These are phyloP conservation scores for Hydrolagus colliei DNA, from an alignment of 2,797 vertebrate species.

Conservation along the genomic window DNA sequence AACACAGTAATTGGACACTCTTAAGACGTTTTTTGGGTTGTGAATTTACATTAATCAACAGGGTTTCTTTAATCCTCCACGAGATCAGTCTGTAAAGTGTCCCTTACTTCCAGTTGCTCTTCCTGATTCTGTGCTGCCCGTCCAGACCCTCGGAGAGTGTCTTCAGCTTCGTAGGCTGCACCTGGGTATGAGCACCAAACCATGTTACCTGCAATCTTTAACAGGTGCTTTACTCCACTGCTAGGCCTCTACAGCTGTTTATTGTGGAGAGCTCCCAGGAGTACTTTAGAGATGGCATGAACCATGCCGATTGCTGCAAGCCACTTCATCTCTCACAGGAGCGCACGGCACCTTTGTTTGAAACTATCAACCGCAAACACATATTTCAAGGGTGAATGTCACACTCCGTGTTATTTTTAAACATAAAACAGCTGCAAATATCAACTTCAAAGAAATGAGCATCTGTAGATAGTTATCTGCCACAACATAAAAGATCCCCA, in stretches of 20 bases:
- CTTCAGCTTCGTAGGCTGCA: constrained; percentile 91
- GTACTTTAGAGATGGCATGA: background rate
- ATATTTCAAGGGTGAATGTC: background rate
- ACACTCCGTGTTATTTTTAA: background rate
- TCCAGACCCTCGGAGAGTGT: constrained; percentile 94
- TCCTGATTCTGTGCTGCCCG: constrained; percentile 80
- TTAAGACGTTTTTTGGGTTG: background rate
- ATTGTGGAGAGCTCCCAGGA: background rate
- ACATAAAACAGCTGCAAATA: background rate
- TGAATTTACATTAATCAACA: background rate
- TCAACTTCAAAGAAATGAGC: background rate
- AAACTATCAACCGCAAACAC: too few species aligned
- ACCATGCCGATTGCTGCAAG: background rate
- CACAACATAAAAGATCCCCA: background rate
- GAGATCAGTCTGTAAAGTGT: background rate
- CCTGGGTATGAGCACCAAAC: constrained; percentile 63
- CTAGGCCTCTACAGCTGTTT: background rate
- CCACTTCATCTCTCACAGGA: background rate
- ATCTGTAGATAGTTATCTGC: background rate
- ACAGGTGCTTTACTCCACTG: constrained; percentile 36
- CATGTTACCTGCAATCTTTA: constrained; percentile 48
- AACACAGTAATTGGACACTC: background rate
- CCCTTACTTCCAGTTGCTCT: constrained; percentile 86
- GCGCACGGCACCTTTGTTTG: background rate
- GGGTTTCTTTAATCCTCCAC: background rate